phyloP scores from a whole-genome alignment of 2,113 vertebrate species.

The Protomyctophum bolini region DNA sequence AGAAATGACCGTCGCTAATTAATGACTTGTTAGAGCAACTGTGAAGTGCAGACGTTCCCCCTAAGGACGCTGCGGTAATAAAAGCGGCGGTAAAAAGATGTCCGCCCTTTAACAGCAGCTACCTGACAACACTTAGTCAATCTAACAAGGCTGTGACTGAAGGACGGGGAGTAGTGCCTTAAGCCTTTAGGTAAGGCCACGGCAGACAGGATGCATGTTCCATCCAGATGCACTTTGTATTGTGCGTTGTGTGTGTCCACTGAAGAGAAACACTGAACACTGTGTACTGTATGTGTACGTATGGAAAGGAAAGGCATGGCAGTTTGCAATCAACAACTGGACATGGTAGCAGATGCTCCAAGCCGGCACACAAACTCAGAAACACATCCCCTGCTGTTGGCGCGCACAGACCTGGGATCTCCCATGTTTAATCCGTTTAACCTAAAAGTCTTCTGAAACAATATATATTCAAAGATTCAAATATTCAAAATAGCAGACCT shows the following conservation, averaged over 20 bases:
- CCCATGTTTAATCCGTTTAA: no score
- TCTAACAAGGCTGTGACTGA: not conserved
- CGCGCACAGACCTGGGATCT: no score
- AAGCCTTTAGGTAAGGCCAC: not conserved
- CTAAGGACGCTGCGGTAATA: not conserved
- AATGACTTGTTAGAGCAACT: not conserved
- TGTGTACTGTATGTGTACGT: not conserved
- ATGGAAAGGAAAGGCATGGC: not conserved
- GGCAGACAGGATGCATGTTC: not conserved
- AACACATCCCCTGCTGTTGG: not conserved
- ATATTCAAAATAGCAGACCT: no score
- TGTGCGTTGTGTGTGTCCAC: not conserved
- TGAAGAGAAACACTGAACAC: not conserved
- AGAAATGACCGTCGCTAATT: not conserved
- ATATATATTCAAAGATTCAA: no score
- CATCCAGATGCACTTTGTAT: not conserved
- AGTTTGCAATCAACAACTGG: not conserved
- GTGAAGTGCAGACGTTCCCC: not conserved
- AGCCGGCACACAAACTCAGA: not conserved
- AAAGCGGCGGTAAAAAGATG: slow-evolving; percentile 1
- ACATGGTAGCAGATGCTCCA: not conserved
- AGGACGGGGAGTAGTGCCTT: not conserved
- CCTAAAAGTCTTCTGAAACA: no score
- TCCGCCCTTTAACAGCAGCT: not conserved
- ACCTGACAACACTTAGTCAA: not conserved